These are phyloP conservation scores for Anguilla pacifica DNA, from an alignment of 2,797 vertebrate species.

Conservation along the genomic window DNA sequence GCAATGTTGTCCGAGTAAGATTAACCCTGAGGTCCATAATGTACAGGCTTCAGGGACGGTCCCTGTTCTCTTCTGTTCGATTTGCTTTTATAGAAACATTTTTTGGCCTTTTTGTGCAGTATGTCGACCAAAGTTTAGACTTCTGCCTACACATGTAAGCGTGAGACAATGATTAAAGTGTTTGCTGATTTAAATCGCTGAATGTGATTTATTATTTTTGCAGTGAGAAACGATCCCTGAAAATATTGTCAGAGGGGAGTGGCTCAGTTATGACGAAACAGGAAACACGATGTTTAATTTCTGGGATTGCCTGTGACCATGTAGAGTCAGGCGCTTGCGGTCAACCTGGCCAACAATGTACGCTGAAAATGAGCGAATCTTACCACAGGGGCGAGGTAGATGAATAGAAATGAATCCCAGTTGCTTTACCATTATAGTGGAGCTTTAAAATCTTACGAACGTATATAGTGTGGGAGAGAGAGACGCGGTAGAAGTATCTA, in stretches of 20 bases:
- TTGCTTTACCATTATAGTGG: constrained; percentile 45
- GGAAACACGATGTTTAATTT: not conserved
- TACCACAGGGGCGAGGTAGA: constrained; percentile 26
- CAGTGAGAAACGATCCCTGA: not conserved
- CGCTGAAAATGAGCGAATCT: constrained; percentile 30
- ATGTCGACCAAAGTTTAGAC: not conserved
- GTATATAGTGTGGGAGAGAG: not conserved
- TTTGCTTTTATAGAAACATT: not conserved
- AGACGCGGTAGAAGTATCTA: not conserved
- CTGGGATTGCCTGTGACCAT: not conserved
- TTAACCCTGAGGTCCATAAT: not conserved
- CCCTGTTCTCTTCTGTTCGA: not conserved
- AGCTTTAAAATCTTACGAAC: constrained; percentile 38
- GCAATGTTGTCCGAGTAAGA: not conserved
- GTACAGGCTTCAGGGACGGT: not conserved
- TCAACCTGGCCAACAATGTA: constrained; percentile 32
- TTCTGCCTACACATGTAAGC: not conserved
- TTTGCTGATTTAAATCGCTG: not conserved
- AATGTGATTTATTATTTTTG: not conserved
- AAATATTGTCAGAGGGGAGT: not conserved
- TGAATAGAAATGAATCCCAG: constrained; percentile 37
- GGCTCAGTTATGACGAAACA: constrained; percentile 14
- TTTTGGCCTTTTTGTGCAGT: not conserved
- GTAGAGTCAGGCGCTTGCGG: constrained; percentile 16
- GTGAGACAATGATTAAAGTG: not conserved